Evolutionary conservation across 2,113 vertebrate genomes (phyloP).

Genomic region (Rhizomys pruinosus): DNA sequence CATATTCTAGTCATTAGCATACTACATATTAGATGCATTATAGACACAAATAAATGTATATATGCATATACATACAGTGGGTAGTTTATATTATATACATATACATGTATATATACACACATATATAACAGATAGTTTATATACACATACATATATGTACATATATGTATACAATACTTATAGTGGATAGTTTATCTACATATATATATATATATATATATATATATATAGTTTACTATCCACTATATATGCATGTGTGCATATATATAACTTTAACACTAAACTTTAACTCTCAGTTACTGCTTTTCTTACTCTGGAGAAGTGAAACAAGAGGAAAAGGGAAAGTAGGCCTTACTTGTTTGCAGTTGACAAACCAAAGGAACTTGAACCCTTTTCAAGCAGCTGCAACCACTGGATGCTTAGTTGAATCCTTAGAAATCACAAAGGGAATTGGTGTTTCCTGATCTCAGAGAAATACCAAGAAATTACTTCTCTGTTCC

Average conservation of each 20-base stretch:
- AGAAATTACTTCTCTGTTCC: neutral
- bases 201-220: no score
- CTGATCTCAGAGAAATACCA: conserved; percentile 26
- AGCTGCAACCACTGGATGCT: conserved; percentile 37
- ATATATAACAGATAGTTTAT: neutral
- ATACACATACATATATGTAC: no score
- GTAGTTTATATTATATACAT: neutral
- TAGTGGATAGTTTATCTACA: no score
- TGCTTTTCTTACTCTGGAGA: conserved; percentile 14
- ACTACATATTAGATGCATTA: neutral
- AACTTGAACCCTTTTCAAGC: conserved; percentile 56
- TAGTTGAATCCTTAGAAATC: conserved; percentile 36
- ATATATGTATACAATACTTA: neutral
- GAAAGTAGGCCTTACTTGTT: neutral
- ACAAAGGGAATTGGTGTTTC: conserved; percentile 49
- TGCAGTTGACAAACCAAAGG: neutral
- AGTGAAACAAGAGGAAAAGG: neutral
- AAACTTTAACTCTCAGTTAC: neutral
- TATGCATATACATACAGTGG: neutral
- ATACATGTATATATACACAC: neutral
- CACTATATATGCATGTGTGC: neutral
- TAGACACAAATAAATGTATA: neutral
- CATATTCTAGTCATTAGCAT: neutral
- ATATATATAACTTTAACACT: neutral
- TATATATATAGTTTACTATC: neutral